Evolutionary conservation across 2,797 vertebrate species (phyloP), one percentile per base, ranked within the genome.

Genomic region (Syngnathus rostellatus): DNA sequence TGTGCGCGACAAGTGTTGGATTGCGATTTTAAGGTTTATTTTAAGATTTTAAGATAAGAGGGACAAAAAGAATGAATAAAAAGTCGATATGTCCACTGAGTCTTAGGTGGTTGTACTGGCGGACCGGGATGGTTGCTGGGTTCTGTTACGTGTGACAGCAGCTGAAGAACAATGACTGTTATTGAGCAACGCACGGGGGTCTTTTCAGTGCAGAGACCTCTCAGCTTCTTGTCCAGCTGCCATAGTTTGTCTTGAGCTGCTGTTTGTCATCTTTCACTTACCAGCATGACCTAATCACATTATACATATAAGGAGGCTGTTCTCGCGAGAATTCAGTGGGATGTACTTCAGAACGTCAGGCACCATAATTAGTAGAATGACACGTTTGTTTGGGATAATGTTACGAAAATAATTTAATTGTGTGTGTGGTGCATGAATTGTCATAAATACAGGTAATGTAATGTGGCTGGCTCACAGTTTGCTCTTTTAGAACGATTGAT

Each of bases 131-230:
- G 79, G 83, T 87, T 80, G 76, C 81, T 68, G 79, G 62, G 63
- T 83, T 74, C 59, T 71, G 81, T 89, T 89, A 86, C 86, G 81
- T 78, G 69, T 81, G 81, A 81, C 86, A 79, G 88, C 89, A 90
- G 90, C 88, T 89, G 89, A 84, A 88, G 70, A 83, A 91, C 89
- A 90, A 91, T 87, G 86, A 82, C 78, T 76, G 83, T 85, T 81
- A 89, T 87, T 89, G 85, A 91, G 86, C 82, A 87, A 86, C 82
- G 85, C 83, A 87, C 75, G 72, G 79, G 72, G 71, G 23, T 51
- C 70, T 76, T 78, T 81, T 83, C 72, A 66, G 72, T 41, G n/a
- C 59, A 54, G 79, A 74, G 82, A 76, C 69, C 84, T 81, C 73
- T 55, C 72, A 31, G 79, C 79, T 77, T 79, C 78, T 83, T 81